Base-by-base conservation (phyloP, 2,888 invertebrate species). In the Tachina fera region DNA sequence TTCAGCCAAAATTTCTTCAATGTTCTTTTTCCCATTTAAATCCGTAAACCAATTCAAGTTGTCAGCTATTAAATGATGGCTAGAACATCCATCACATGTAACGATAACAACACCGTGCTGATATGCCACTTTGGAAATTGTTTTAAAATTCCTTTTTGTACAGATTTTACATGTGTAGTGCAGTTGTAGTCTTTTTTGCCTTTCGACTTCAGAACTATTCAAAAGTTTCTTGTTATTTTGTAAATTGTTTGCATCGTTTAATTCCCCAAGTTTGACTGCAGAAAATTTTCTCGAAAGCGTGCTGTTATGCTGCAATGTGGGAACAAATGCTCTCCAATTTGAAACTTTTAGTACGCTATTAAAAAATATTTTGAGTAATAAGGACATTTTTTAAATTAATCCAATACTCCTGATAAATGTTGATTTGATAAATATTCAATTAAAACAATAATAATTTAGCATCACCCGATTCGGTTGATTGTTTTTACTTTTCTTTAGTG, bases 71-170 rank as follows among this genome's bases (percentile, higher is more conserved):
- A 92, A 80, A 84, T 92, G 92, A 82, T 90, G 89, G 14, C 90
- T 91, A 11, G 90, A 90, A 87, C 92, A 92, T 14, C 92, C 92
- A 84, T 91, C 91, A 81, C 92, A 92, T 56, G 90, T 90, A 0
- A 92, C 88, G 43, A 92, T 92, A 0, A 92, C 92, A 19, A 92
- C 91, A 9, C 92, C 92, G 39, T 89, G 90, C 19, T 88, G 87
- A 79, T 90, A 92, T 14, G 92, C 91, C 56, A 90, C 89, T 85
- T 91, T 90, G 14, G 91, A 91, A 31, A 92, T 90, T 41, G 88
- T 89, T 77, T 92, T 92, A 0, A 83, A 86, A 82, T 92, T 92
- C 51, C 91, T 89, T 9, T 90, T 90, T 53, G 89, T 89, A 87
- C 92, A 92, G 56, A 92, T 87, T 79, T 91, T 92, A 79, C 92